These are phyloP conservation scores for Platycheirus rosarum DNA, from an alignment of 2,888 invertebrate species.

Conservation along the genomic window DNA sequence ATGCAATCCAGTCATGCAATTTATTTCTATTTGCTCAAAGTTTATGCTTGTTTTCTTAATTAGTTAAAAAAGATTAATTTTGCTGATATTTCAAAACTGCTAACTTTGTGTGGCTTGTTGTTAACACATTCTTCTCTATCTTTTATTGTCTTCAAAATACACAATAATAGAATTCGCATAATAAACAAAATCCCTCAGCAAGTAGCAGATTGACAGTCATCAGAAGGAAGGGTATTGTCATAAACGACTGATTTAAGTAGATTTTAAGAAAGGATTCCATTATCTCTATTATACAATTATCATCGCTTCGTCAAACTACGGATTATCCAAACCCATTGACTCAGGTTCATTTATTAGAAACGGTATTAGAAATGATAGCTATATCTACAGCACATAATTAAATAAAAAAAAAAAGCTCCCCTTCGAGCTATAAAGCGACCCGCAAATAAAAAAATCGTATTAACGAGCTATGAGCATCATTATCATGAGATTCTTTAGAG, in stretches of 20 bases:
- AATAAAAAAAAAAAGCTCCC: slow-evolving; percentile 28
- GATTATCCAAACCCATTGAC: slow-evolving; percentile 60
- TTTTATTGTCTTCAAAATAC: no score
- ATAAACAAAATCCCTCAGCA: no score
- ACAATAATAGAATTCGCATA: no score
- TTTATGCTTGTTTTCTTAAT: no score
- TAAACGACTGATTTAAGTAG: slow-evolving; percentile 50
- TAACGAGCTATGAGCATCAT: slow-evolving; percentile 68
- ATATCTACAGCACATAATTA: background rate
- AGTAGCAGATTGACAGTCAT: no score
- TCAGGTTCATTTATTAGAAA: slow-evolving; percentile 55
- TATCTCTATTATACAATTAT: slow-evolving; percentile 73
- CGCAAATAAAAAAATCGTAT: slow-evolving; percentile 49
- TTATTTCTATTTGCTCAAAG: no score
- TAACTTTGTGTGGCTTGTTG: no score
- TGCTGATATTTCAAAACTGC: no score
- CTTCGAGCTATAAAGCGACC: slow-evolving; percentile 2
- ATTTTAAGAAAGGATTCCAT: slow-evolving; percentile 65
- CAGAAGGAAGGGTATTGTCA: no score
- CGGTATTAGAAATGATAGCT: slow-evolving; percentile 65
- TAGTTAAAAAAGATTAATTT: no score
- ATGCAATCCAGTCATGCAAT: no score
- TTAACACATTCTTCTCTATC: no score
- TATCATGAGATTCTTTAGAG: slow-evolving; percentile 70
- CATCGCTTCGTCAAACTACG: slow-evolving; percentile 52